Conservation (phyloP, 1,140 invertebrate species). For the Chelonus insularis region DNA sequence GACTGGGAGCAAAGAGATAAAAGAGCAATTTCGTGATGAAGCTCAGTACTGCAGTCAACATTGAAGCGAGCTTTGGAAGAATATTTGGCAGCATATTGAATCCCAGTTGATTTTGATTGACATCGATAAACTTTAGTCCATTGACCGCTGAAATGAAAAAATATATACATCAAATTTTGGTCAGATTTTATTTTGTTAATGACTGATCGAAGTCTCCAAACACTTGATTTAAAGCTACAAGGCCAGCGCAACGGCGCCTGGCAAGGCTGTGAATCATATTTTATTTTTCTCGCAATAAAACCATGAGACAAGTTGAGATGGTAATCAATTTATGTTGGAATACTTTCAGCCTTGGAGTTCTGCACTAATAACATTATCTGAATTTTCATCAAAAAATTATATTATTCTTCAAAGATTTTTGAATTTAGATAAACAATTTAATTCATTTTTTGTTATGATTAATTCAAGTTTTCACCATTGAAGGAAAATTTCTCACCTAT, state of each 20-base stretch:
- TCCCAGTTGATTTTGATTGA: slow-evolving; percentile 63
- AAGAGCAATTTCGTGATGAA: slow-evolving; percentile 71
- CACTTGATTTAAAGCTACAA: slow-evolving; percentile 17
- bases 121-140: slow-evolving; percentile 77
- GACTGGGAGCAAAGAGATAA: slow-evolving; percentile 67
- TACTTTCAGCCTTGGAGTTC: background rate
- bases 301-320: background rate
- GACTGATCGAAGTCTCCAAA: slow-evolving; percentile 11
- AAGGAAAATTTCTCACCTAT: too few relatives aligned
- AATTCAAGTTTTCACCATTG: too few relatives aligned
- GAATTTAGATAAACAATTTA: too few relatives aligned
- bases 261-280: slow-evolving; percentile 27
- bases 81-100: slow-evolving; percentile 75
- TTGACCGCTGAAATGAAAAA: slow-evolving; percentile 65
- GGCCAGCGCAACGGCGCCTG: slow-evolving; percentile 28
- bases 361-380: background rate
- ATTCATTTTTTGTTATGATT: too few relatives aligned
- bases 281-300: slow-evolving; percentile 9
- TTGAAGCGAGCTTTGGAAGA: slow-evolving; percentile 70
- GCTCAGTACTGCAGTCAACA: slow-evolving; percentile 66
- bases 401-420: too few relatives aligned
- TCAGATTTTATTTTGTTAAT: background rate
- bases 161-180: background rate
- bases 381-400: background rate
- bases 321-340: slow-evolving; percentile 1